Conservation (phyloP, 2,888 invertebrate species). For the Epirrhoe alternata region DNA sequence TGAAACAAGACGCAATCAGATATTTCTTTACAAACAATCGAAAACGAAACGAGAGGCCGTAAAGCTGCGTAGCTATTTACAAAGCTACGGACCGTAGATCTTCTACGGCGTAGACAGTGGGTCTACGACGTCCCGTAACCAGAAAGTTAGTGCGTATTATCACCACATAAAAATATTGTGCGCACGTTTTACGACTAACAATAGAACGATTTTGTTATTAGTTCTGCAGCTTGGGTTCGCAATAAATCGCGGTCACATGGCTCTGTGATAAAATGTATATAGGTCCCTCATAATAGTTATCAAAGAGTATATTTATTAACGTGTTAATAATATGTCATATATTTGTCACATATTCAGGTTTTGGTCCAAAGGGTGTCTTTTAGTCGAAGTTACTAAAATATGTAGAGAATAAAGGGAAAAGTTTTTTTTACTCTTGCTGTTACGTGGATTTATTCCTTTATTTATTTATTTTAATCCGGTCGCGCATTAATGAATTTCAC, state of each 20-base stretch:
- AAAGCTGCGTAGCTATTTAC: constrained; percentile 3
- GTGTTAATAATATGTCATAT: no score
- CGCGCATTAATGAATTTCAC: no score
- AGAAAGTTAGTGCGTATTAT: constrained; percentile 41
- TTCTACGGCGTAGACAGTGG: constrained; percentile 24
- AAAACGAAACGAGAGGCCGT: constrained; percentile 1
- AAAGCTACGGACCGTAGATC: constrained; percentile 19
- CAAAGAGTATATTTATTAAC: background rate
- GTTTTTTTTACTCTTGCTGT: no score
- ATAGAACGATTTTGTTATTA: constrained; percentile 42
- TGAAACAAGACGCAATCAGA: background rate
- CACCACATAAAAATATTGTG: constrained; percentile 45
- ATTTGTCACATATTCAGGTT: background rate
- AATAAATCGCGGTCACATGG: constrained; percentile 40
- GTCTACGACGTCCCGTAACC: constrained; percentile 32
- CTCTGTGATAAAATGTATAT: constrained; percentile 15
- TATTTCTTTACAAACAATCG: background rate
- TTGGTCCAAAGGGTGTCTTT: background rate
- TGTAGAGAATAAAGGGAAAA: no score
- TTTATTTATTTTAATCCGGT: no score
- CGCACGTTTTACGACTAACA: constrained; percentile 42
- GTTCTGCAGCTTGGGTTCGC: constrained; percentile 38
- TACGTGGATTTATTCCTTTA: no score
- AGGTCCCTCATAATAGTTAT: background rate
- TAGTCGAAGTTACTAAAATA: no score